phyloP scores from a whole-genome alignment of 1,140 invertebrate genomes.

The Drosophila triauraria region DNA sequence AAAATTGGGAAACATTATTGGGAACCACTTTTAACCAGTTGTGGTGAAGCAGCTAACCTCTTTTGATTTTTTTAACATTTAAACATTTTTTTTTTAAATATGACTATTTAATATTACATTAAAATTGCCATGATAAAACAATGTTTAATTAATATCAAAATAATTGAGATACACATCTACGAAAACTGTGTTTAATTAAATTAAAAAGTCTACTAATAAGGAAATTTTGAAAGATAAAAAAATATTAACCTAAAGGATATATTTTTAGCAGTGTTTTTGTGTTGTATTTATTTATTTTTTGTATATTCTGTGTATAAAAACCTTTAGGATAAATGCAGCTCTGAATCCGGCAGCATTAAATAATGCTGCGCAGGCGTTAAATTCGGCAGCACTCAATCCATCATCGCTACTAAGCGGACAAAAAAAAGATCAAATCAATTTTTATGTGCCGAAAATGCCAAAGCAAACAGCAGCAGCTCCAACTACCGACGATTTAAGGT shows the following conservation, averaged over 20 bases:
- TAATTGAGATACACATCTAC: neutral
- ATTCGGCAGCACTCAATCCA: constrained; percentile 79
- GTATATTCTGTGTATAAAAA: constrained; percentile 48
- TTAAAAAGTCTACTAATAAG: neutral
- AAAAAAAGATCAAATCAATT: constrained; percentile 81
- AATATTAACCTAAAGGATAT: constrained; percentile 1
- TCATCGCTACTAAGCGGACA: constrained; percentile 70
- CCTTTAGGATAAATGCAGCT: constrained; percentile 78
- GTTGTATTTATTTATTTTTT: constrained; percentile 41
- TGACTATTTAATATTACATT: too few species aligned
- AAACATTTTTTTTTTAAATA: neutral
- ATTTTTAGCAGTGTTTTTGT: constrained; percentile 19
- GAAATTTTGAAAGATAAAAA: neutral
- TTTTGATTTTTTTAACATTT: too few species aligned
- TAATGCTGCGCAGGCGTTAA: constrained; percentile 79
- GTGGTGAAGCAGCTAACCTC: too few species aligned
- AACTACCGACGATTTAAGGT: constrained; percentile 72
- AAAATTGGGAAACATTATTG: too few species aligned
- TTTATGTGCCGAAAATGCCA: constrained; percentile 79
- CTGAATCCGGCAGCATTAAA: constrained; percentile 79
- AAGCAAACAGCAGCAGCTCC: constrained; percentile 50
- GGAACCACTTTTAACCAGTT: too few species aligned
- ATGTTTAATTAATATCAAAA: neutral
- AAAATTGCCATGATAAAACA: neutral
- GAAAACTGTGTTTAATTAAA: neutral